Conservation (phyloP, 2,888 invertebrate species). For the Drepanosiphum platanoidis region DNA sequence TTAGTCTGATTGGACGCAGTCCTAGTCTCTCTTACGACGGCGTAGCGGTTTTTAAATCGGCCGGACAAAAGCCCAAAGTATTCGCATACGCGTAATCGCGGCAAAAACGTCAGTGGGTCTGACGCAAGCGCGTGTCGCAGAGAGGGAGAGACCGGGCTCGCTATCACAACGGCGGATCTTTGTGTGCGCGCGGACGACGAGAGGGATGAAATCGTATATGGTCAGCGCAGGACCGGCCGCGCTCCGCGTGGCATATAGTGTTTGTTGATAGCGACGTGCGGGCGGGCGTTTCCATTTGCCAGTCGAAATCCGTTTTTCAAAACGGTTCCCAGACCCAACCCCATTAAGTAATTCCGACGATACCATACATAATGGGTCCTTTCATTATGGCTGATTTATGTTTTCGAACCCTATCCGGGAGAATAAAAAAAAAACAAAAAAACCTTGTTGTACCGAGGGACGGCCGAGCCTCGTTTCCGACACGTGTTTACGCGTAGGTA, state of each 20-base stretch:
- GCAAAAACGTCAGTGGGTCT: neutral
- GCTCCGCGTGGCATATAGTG: too few species aligned
- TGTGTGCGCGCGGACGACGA: neutral
- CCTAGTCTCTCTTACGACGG: neutral
- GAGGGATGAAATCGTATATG: conserved; percentile 21
- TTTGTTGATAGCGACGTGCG: neutral
- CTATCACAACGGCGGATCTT: conserved; percentile 9
- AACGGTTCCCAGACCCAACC: conserved; percentile 30
- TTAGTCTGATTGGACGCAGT: too few species aligned
- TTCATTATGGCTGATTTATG: conserved; percentile 55
- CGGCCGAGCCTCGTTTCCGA: conserved; percentile 10
- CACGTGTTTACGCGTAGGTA: conserved; percentile 40
- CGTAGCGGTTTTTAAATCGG: neutral
- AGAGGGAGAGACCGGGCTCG: neutral
- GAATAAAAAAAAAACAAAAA: conserved; percentile 22
- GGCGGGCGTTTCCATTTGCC: conserved; percentile 44
- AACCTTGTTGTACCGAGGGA: conserved; percentile 18
- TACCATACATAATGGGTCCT: conserved; percentile 28
- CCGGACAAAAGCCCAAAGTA: neutral
- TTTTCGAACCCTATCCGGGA: conserved; percentile 37
- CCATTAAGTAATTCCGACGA: conserved; percentile 46
- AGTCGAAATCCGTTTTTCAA: conserved; percentile 36
- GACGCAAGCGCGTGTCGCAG: neutral
- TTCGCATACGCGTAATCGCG: neutral
- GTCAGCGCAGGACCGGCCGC: conserved; percentile 38